Evolutionary conservation across 2,888 invertebrate species (phyloP).

Genomic region (Scaptomyza polygonia): DNA sequence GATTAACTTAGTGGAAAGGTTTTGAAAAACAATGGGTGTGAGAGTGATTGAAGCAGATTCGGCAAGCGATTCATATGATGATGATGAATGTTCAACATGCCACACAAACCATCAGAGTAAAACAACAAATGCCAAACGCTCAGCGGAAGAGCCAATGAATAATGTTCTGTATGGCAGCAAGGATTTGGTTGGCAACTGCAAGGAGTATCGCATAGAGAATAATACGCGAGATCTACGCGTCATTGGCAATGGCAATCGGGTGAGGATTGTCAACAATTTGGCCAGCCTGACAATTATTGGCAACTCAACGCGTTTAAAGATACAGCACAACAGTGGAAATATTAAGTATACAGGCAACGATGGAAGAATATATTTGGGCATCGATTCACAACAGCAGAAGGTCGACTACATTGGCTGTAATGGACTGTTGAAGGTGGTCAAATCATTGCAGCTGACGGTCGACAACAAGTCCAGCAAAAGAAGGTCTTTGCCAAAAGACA

Average conservation of each 20-base stretch:
- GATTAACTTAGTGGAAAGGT: slow-evolving; percentile 60
- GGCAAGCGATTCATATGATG: slow-evolving; percentile 73
- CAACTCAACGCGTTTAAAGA: slow-evolving; percentile 81
- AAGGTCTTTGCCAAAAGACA: slow-evolving; percentile 10
- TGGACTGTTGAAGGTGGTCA: slow-evolving; percentile 82
- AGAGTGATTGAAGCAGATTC: slow-evolving; percentile 72
- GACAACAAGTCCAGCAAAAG: slow-evolving; percentile 40
- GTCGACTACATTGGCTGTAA: slow-evolving; percentile 83
- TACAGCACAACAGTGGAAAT: slow-evolving; percentile 77
- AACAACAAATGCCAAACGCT: slow-evolving; percentile 35
- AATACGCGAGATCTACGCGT: slow-evolving; percentile 80
- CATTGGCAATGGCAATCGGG: slow-evolving; percentile 83
- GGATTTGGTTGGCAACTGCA: slow-evolving; percentile 82
- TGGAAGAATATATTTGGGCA: slow-evolving; percentile 82
- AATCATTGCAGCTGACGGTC: slow-evolving; percentile 61
- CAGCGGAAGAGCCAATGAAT: slow-evolving; percentile 9
- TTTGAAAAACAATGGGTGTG: slow-evolving; percentile 71
- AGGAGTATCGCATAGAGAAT: slow-evolving; percentile 82
- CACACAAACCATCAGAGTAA: slow-evolving; percentile 36
- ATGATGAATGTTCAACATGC: slow-evolving; percentile 69
- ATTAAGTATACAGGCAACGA: slow-evolving; percentile 83
- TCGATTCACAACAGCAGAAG: slow-evolving; percentile 75
- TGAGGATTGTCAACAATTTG: slow-evolving; percentile 78
- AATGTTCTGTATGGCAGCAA: slow-evolving; percentile 46
- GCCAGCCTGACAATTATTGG: slow-evolving; percentile 82